phyloP scores from a whole-genome alignment of 2,113 vertebrate genomes.

The Origma solitaria region DNA sequence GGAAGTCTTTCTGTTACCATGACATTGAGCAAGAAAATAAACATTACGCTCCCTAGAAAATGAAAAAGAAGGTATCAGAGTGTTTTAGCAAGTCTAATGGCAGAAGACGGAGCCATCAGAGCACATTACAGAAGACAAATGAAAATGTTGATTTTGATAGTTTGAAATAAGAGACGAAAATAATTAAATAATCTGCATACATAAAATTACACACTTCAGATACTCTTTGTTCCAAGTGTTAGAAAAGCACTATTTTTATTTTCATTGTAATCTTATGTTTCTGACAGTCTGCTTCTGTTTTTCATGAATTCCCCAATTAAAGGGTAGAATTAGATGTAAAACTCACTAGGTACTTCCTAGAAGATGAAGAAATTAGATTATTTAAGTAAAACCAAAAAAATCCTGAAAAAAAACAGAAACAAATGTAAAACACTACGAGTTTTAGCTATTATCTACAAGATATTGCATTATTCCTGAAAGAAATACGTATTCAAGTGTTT shows the following conservation, averaged over 20 bases:
- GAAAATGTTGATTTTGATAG: background rate
- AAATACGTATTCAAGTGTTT: background rate
- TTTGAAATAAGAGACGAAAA: background rate
- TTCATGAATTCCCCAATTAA: background rate
- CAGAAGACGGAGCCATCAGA: background rate
- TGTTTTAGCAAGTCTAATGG: constrained; percentile 54
- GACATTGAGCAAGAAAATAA: constrained; percentile 54
- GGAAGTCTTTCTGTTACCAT: constrained; percentile 61
- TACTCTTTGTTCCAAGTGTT: background rate
- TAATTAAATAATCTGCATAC: background rate
- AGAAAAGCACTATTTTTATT: background rate
- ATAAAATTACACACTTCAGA: background rate
- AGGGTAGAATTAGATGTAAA: background rate
- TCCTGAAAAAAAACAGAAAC: background rate
- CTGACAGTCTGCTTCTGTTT: background rate
- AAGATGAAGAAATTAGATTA: background rate
- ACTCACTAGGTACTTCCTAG: background rate
- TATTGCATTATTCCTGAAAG: background rate
- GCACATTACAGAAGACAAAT: background rate
- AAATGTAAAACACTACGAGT: background rate
- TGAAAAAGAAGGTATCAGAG: constrained; percentile 21
- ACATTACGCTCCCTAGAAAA: constrained; percentile 19
- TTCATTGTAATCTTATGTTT: background rate
- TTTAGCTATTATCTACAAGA: background rate
- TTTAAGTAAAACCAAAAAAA: background rate